These are phyloP conservation scores for Ophion ellenae DNA, from an alignment of 2,888 invertebrate species.

Conservation along the genomic window DNA sequence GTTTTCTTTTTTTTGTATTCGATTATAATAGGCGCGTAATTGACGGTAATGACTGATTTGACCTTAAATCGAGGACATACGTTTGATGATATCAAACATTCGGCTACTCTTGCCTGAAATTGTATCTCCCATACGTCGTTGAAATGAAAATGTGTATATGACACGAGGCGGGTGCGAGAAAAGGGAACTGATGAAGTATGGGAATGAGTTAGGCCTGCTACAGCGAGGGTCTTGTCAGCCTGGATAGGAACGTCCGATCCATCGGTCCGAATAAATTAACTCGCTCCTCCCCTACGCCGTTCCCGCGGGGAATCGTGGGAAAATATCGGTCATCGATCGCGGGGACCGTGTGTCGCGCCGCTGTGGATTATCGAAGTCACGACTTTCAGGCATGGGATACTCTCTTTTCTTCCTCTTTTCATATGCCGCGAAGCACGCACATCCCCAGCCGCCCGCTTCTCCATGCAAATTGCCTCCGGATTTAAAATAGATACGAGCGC, in stretches of 20 bases:
- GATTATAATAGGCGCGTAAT: no score
- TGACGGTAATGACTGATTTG: no score
- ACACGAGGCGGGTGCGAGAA: background rate
- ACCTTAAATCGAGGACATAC: no score
- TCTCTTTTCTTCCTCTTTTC: background rate
- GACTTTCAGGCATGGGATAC: background rate
- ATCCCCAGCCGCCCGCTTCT: background rate
- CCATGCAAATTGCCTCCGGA: background rate
- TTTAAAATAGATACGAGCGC: background rate
- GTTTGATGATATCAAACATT: no score
- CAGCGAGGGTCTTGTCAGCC: background rate
- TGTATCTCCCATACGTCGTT: no score
- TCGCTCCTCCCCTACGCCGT: conserved; percentile 21
- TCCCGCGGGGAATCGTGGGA: conserved; percentile 50
- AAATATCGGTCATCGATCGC: conserved; percentile 39
- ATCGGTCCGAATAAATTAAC: conserved; percentile 48
- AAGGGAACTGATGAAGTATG: background rate
- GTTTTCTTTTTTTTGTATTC: no score
- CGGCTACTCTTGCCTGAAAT: no score
- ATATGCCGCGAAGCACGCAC: background rate
- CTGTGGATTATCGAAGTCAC: background rate
- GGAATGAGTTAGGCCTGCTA: background rate
- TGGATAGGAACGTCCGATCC: conserved; percentile 15
- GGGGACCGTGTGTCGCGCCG: background rate
- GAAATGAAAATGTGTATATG: background rate